Conservation (phyloP, 2,113 vertebrate species). For the Ancistrus triradiatus region DNA sequence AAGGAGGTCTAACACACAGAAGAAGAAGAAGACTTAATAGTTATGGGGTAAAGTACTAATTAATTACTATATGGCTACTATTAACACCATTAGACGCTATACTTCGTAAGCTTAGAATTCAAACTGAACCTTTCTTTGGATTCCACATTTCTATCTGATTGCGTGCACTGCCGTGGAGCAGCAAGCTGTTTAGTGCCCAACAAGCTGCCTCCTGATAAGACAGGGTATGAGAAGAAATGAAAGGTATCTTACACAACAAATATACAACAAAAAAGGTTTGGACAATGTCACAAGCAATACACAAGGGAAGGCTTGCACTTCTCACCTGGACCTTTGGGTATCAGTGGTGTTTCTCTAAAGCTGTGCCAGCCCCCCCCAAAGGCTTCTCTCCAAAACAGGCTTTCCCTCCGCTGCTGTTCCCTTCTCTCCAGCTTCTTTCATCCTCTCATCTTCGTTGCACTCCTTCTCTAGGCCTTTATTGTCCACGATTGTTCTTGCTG, state of each 20-base stretch:
- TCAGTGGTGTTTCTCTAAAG: slow-evolving; percentile 78
- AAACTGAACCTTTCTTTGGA: slow-evolving; percentile 82
- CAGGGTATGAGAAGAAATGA: neutral
- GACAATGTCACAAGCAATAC: neutral
- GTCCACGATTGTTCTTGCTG: slow-evolving; percentile 89
- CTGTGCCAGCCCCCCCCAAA: slow-evolving; percentile 81
- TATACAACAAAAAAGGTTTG: neutral
- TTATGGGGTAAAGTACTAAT: neutral
- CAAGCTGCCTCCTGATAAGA: slow-evolving; percentile 81
- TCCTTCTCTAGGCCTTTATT: slow-evolving; percentile 74
- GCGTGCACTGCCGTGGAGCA: slow-evolving; percentile 75
- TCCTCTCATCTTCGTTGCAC: slow-evolving; percentile 60
- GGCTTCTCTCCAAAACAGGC: slow-evolving; percentile 78
- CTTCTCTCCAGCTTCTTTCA: slow-evolving; percentile 66
- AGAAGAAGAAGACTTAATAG: slow-evolving; percentile 5
- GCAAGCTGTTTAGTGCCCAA: slow-evolving; percentile 86
- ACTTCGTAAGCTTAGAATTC: too few species aligned
- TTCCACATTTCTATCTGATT: slow-evolving; percentile 74
- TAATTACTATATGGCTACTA: too few species aligned
- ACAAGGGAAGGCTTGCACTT: neutral
- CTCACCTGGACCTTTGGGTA: slow-evolving; percentile 80
- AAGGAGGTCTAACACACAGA: slow-evolving; percentile 73
- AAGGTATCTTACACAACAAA: neutral
- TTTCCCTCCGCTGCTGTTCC: slow-evolving; percentile 70
- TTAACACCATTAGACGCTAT: too few species aligned